A percentile compares a stretch with the other conserved stretches of the same genome.
phyloP scores from a whole-genome alignment of 2,888 invertebrate genomes.

The Pristionchus exspectatus region DNA sequence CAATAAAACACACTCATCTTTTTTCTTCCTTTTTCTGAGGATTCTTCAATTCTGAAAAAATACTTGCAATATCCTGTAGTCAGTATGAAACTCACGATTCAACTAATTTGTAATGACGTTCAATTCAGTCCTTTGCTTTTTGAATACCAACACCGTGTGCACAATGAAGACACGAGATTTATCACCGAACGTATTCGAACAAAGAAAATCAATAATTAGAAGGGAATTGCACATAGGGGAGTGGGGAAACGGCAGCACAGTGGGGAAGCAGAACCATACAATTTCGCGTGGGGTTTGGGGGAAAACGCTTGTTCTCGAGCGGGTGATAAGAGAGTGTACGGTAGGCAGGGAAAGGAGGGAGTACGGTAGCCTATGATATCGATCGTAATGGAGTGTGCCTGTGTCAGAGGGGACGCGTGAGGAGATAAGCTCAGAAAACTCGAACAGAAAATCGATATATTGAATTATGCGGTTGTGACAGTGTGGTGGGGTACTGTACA shows the following conservation, averaged over 20 bases:
- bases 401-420: constrained; percentile 4
- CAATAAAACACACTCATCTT: too few relatives aligned
- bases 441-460: constrained; percentile 6
- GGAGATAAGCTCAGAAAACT: constrained; percentile 34
- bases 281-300: neutral
- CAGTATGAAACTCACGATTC: too few relatives aligned
- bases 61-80: too few relatives aligned
- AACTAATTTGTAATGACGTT: too few relatives aligned
- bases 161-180: neutral
- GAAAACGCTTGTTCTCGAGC: neutral
- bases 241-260: neutral
- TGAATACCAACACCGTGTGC: neutral
- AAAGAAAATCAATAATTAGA: constrained; percentile 34
- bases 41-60: too few relatives aligned
- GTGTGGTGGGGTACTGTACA: constrained; percentile 26
- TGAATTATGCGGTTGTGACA: neutral
- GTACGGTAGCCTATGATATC: constrained; percentile 38
- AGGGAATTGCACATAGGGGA: constrained; percentile 18
- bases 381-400: constrained; percentile 45
- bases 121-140: neutral
- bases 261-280: neutral
- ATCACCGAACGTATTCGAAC: neutral
- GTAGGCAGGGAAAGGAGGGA: too few relatives aligned
- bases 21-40: too few relatives aligned
- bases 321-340: neutral